These are phyloP conservation scores for Gila robusta DNA, from an alignment of 2,797 vertebrate genomes.

Conservation along the genomic window DNA sequence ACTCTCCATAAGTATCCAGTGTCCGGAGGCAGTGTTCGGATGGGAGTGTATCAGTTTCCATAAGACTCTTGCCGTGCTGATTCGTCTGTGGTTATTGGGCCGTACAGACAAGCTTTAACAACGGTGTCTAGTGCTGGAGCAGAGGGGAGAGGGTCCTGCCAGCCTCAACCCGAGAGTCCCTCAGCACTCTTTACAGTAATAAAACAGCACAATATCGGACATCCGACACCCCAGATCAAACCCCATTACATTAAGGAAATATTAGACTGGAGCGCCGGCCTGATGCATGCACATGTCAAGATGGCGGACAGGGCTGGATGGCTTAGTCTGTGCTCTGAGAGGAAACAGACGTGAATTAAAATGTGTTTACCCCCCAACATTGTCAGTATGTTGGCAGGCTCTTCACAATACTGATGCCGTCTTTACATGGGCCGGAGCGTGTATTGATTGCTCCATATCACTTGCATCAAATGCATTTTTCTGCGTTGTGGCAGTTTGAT, in stretches of 20 bases:
- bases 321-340: constrained; percentile 61
- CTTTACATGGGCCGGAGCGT: constrained; percentile 80
- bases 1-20: constrained; percentile 63
- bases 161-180: constrained; percentile 87
- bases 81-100: constrained; percentile 74
- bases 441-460: constrained; percentile 79
- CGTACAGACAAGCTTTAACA: constrained; percentile 69
- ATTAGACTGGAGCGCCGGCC: constrained; percentile 82
- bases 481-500: constrained; percentile 22
- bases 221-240: constrained; percentile 91
- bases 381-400: constrained; percentile 87
- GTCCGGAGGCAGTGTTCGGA: constrained; percentile 66
- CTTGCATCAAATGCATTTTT: constrained; percentile 49
- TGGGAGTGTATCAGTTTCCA: constrained; percentile 69
- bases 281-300: constrained; percentile 85
- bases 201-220: constrained; percentile 89
- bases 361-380: constrained; percentile 87
- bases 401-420: constrained; percentile 86
- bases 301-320: constrained; percentile 64
- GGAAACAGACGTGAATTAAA: constrained; percentile 80
- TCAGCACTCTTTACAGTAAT: constrained; percentile 92
- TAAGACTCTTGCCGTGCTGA: constrained; percentile 60
- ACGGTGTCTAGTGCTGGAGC: constrained; percentile 61
- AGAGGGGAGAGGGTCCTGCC: constrained; percentile 71
- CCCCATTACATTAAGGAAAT: constrained; percentile 95